phyloP scores from a whole-genome alignment of 2,888 invertebrate genomes.

The Tipula helvola region DNA sequence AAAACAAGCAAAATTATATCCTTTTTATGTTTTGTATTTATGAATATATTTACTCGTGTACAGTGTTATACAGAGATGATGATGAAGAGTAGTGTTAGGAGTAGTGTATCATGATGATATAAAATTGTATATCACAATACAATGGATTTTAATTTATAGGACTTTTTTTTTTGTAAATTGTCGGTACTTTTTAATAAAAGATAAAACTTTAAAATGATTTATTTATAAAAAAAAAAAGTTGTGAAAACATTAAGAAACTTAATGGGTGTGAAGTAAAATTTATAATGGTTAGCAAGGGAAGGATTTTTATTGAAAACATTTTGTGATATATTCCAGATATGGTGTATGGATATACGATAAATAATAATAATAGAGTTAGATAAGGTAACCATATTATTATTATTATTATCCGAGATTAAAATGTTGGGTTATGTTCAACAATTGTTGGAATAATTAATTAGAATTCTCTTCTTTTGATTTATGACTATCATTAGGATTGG shows the following conservation, averaged over 20 bases:
- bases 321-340: background rate
- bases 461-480: background rate
- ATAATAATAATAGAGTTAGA: background rate
- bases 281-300: background rate
- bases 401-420: background rate
- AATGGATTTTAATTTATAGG: background rate
- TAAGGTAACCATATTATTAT: background rate
- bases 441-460: background rate
- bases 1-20: slow-evolving; percentile 4
- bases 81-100: background rate
- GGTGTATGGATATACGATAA: background rate
- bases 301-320: background rate
- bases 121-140: background rate
- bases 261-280: background rate
- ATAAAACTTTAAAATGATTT: background rate
- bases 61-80: background rate
- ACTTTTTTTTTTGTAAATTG: background rate
- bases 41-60: background rate
- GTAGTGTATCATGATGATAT: background rate
- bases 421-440: background rate
- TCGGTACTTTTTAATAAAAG: background rate
- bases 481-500: background rate
- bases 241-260: background rate
- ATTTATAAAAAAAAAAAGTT: background rate
- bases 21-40: background rate